These are phyloP conservation scores for Leptonema lineaticorne DNA, from an alignment of 1,140 invertebrate species.

Conservation along the genomic window DNA sequence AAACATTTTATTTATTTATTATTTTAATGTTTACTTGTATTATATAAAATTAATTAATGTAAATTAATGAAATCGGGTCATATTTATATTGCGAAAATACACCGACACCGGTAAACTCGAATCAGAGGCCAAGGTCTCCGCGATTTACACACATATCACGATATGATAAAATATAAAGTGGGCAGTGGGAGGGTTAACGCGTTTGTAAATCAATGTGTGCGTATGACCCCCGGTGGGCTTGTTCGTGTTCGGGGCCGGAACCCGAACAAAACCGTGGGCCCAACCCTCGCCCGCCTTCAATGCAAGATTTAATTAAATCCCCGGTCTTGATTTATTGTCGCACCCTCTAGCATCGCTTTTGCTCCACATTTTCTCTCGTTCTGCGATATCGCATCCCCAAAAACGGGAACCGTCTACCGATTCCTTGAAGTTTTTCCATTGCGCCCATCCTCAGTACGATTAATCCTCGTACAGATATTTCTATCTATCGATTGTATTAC, in stretches of 20 bases:
- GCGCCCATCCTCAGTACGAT: too few relatives aligned
- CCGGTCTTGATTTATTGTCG: conserved; percentile 64
- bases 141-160: too few relatives aligned
- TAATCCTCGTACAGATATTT: too few relatives aligned
- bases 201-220: neutral
- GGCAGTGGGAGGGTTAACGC: neutral
- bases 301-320: conserved; percentile 59
- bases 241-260: conserved; percentile 26
- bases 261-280: conserved; percentile 45
- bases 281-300: conserved; percentile 47
- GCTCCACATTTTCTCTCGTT: conserved; percentile 37
- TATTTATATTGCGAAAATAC: too few relatives aligned
- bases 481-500: conserved; percentile 42
- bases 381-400: conserved; percentile 8
- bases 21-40: too few relatives aligned
- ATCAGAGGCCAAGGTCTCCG: too few relatives aligned
- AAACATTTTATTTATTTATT: too few relatives aligned
- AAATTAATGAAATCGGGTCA: too few relatives aligned
- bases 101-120: too few relatives aligned
- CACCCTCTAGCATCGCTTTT: conserved; percentile 45
- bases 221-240: conserved; percentile 25
- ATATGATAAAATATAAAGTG: too few relatives aligned
- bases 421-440: conserved; percentile 43
- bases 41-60: too few relatives aligned
- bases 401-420: conserved; percentile 16